These are phyloP conservation scores for Myotis vivesi DNA, from an alignment of 2,797 vertebrate genomes.

Conservation along the genomic window DNA sequence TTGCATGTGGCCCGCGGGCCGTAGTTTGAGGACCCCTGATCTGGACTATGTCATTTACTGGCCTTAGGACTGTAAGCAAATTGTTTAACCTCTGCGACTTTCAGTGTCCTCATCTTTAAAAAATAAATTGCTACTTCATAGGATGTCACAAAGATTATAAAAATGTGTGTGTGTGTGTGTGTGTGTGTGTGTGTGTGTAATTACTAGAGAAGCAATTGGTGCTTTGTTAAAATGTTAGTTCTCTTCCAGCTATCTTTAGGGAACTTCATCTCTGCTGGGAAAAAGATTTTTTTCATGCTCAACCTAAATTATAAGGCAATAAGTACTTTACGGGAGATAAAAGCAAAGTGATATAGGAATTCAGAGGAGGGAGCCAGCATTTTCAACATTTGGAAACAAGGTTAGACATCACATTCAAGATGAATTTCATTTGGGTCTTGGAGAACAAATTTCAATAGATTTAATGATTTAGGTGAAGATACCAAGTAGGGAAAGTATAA, in stretches of 20 bases:
- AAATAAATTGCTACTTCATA: constrained; percentile 24
- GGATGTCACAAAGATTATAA: neutral
- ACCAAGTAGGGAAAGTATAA: constrained; percentile 1
- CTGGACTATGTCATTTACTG: neutral
- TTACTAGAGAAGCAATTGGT: constrained; percentile 25
- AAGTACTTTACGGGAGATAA: neutral
- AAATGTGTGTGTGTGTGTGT: neutral
- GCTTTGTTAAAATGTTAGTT: constrained; percentile 25
- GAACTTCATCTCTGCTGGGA: neutral
- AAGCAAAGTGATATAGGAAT: neutral
- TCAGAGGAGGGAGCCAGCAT: neutral
- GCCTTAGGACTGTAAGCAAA: constrained; percentile 13
- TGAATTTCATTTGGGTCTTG: constrained; percentile 35
- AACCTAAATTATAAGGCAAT: constrained; percentile 9
- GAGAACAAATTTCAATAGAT: constrained; percentile 48
- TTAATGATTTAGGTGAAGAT: constrained; percentile 42
- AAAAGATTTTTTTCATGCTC: constrained; percentile 35
- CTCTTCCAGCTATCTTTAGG: neutral
- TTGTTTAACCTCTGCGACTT: constrained; percentile 30
- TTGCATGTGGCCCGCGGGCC: too few relatives aligned
- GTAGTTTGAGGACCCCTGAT: neutral
- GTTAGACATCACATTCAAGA: constrained; percentile 37
- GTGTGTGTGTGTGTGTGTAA: neutral
- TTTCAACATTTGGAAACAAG: constrained; percentile 34
- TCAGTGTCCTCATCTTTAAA: constrained; percentile 1